A percentile compares a stretch with the other conserved stretches of the same genome.
phyloP scores from a whole-genome alignment of 2,888 invertebrate genomes.

The Lasiommata megera region DNA sequence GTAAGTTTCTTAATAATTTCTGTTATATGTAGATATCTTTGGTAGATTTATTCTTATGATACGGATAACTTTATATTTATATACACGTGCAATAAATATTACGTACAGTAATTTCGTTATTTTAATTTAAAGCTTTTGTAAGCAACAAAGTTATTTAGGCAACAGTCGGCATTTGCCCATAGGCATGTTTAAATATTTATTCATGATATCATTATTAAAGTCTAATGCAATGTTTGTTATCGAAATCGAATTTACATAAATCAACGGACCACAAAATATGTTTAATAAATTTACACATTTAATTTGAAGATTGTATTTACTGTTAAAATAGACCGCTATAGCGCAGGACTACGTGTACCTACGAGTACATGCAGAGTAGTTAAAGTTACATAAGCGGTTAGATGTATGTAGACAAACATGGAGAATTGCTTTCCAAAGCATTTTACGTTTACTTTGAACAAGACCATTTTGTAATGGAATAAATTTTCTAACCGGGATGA shows the following conservation, averaged over 20 bases:
- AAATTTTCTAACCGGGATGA: slow-evolving; percentile 15
- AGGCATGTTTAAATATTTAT: slow-evolving; percentile 2
- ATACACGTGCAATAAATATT: too few species aligned
- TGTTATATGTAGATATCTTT: too few species aligned
- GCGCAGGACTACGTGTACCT: not conserved
- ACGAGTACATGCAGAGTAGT: not conserved
- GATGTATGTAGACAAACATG: slow-evolving; percentile 16
- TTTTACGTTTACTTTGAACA: slow-evolving; percentile 10
- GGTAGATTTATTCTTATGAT: too few species aligned
- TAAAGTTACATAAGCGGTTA: slow-evolving; percentile 5
- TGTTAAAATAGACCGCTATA: not conserved
- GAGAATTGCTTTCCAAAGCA: slow-evolving; percentile 9
- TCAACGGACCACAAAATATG: not conserved
- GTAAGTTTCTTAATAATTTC: too few species aligned
- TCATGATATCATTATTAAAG: slow-evolving; percentile 3
- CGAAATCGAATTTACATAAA: slow-evolving; percentile 7
- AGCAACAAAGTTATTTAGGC: not conserved
- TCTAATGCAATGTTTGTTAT: slow-evolving; percentile 9
- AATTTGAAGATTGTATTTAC: not conserved
- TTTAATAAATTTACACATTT: not conserved
- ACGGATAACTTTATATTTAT: too few species aligned
- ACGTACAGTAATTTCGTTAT: not conserved
- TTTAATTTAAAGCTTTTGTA: not conserved
- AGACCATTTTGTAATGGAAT: slow-evolving; percentile 8
- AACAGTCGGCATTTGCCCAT: not conserved